phyloP scores from a whole-genome alignment of 1,140 invertebrate genomes.

The Drosophila bocki region DNA sequence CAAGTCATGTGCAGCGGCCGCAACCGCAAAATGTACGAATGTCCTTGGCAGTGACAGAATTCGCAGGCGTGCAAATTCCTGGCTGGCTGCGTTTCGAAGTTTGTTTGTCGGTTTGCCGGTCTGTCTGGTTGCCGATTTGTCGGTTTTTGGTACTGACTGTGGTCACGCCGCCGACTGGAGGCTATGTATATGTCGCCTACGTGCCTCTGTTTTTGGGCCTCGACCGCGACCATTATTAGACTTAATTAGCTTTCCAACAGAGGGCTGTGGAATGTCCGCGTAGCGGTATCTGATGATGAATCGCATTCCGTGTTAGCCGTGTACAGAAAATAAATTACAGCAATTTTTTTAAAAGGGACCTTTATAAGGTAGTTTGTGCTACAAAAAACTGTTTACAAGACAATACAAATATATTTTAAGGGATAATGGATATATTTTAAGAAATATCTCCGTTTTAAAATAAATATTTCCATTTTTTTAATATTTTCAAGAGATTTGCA shows the following conservation, averaged over 20 bases:
- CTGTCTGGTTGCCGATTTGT: conserved; percentile 6
- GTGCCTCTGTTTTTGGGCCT: conserved; percentile 31
- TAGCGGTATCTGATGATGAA: conserved; percentile 21
- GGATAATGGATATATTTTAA: not conserved
- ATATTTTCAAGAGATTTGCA: not conserved
- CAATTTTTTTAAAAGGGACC: not conserved
- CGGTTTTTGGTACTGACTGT: conserved; percentile 56
- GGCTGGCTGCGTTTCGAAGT: conserved; percentile 3
- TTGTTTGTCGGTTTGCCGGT: conserved; percentile 22
- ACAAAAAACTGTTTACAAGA: too few species aligned
- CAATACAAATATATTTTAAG: too few species aligned
- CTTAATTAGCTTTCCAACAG: conserved; percentile 63
- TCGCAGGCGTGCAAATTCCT: conserved; percentile 8
- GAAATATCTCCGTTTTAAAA: not conserved
- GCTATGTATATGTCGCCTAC: conserved; percentile 3
- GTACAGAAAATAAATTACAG: not conserved
- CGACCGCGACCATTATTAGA: conserved; percentile 59
- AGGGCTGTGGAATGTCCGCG: conserved; percentile 2
- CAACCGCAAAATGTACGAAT: conserved; percentile 65
- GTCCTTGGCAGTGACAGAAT: conserved; percentile 63
- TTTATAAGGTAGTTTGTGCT: too few species aligned
- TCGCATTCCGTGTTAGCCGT: not conserved
- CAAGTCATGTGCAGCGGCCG: conserved; percentile 61
- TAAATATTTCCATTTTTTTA: not conserved
- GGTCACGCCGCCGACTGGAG: conserved; percentile 2